A percentile compares a stretch with the other conserved stretches of the same genome.
phyloP scores from a whole-genome alignment of 2,113 vertebrate genomes.

The Daphoenositta chrysoptera region DNA sequence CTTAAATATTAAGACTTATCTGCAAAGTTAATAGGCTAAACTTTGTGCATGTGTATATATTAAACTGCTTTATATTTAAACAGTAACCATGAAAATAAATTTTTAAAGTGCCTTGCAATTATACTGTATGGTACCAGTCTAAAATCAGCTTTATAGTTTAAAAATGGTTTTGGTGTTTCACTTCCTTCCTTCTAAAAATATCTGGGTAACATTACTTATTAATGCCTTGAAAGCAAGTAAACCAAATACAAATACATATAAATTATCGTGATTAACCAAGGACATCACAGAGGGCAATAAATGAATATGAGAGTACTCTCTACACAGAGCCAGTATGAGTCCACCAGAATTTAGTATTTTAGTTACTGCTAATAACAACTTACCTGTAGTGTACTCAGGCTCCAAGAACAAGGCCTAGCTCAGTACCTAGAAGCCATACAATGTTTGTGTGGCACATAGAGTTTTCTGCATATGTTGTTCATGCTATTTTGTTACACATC shows the following conservation, averaged over 20 bases:
- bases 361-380: neutral
- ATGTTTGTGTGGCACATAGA: neutral
- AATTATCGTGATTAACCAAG: neutral
- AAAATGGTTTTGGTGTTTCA: neutral
- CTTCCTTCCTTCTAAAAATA: conserved; percentile 4
- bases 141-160: neutral
- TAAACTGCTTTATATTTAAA: neutral
- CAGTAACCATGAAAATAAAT: neutral
- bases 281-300: neutral
- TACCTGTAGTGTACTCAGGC: neutral
- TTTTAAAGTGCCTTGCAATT: neutral
- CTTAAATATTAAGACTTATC: neutral
- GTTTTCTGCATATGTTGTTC: neutral
- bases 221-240: neutral
- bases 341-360: neutral
- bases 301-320: neutral
- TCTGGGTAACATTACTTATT: neutral
- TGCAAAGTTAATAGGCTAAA: neutral
- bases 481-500: neutral
- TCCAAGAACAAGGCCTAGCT: neutral
- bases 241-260: neutral
- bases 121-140: neutral
- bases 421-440: neutral
- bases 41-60: neutral
- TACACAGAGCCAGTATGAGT: neutral